Base-by-base conservation (phyloP, 2,113 vertebrate species). In the Platycercus adscitus region DNA sequence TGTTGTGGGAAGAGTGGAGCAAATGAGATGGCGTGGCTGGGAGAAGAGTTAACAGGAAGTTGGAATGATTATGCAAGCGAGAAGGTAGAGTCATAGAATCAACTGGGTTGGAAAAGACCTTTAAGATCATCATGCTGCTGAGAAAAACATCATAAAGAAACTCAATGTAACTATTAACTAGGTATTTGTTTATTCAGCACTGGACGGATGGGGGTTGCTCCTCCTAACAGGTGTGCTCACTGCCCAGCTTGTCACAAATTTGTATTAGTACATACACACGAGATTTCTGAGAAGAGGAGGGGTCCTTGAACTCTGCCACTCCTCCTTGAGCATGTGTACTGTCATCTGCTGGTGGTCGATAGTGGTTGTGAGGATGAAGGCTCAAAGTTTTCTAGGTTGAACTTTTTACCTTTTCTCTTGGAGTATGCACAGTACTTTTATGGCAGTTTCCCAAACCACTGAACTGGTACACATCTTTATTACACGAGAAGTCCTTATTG, bases 21-120 rank as follows among this genome's bases (percentile, higher is more conserved):
- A 9, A 7, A 2, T 24, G 49, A 39, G 37, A 2, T 9, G 24
- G 4, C 0, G 0, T 6, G 33, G n/a, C 15, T 4, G 9, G 13
- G 25, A 46, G 19, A 68, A 21, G 3, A 31, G n/a, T 25, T 56
- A 5, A 16, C 4, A 1, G 25, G 61, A 44, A 13, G 20, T 9
- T 2, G 8, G 46, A 56, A 3, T 29, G n/a, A 5, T 23, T 15
- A 15, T 4, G 3, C 18, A 25, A 13, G 25, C 18, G 9, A 8
- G 41, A 13, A 31, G 29, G 31, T 55, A 31, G 33, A 35, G 56
- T 35, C 21, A 16, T 26, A 52, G 50, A 52, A 52, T 28, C 50
- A 23, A 0, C 13, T n/a, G 33, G 33, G 20, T 15, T 56, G 31
- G 31, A 56, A 56, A 56, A 56, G 55, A 56, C 31, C 55, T 56